Evolutionary conservation across 2,113 vertebrate genomes (phyloP).

Genomic region (Sinocyclocheilus rhinocerous): DNA sequence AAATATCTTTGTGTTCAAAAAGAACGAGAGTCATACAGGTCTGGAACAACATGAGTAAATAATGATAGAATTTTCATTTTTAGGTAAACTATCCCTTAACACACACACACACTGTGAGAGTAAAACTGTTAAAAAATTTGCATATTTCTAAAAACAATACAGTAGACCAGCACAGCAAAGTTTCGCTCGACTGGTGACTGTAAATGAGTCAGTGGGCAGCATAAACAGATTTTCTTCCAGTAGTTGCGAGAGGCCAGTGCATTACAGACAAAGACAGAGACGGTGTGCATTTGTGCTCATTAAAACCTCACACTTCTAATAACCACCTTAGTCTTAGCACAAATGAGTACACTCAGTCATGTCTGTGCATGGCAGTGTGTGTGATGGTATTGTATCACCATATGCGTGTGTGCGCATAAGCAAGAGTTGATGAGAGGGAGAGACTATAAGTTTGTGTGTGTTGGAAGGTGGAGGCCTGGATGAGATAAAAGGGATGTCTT

Average conservation of each 20-base stretch:
- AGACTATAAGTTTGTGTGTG: conserved; percentile 13
- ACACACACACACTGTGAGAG: not conserved
- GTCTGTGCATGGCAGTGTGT: conserved; percentile 30
- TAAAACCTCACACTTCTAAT: conserved; percentile 59
- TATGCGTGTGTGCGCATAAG: conserved; percentile 3
- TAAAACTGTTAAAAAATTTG: not conserved
- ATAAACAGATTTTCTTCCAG: conserved; percentile 30
- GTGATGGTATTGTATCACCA: not conserved
- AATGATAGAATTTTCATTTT: no score
- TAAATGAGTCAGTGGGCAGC: conserved; percentile 51
- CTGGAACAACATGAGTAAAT: no score
- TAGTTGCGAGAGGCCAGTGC: conserved; percentile 35
- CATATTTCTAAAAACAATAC: not conserved
- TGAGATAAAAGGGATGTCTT: conserved; percentile 57
- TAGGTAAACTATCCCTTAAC: no score
- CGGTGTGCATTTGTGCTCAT: conserved; percentile 31
- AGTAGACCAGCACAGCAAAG: conserved; percentile 1
- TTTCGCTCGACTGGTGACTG: not conserved
- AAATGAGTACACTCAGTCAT: conserved; percentile 59
- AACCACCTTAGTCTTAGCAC: conserved; percentile 61
- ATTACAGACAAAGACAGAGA: conserved; percentile 38
- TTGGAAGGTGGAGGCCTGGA: conserved; percentile 37
- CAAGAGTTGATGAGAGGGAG: not conserved
- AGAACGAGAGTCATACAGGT: no score
- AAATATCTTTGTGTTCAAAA: not conserved